Evolutionary conservation across 2,797 vertebrate species (phyloP), one percentile per base, ranked within the genome.

Genomic region (Artibeus lituratus): DNA sequence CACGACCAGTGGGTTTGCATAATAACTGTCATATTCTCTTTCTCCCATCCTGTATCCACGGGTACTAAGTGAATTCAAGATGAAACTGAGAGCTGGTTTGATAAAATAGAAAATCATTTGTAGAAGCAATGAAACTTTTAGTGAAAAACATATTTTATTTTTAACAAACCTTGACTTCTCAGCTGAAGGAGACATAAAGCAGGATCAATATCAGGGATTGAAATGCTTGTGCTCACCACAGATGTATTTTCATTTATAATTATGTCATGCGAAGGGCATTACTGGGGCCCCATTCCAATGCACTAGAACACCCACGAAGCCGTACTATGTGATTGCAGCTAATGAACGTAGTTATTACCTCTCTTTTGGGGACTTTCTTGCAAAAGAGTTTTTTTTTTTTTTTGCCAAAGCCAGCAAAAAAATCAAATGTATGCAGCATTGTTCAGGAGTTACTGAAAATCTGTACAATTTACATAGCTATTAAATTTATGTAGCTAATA

Each of bases 21-120:
- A 96, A 90, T 93, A 86, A 77, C 80, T 94, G 51, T 93, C 72
- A 93, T 92, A 73, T 96, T 94, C 96, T 93, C 78, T 90, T 95
- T 97, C 87, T 96, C 95, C 47, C 29, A 93, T n/a, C 18, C 91
- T 95, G 73, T 87, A 91, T 96, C 88, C 91, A 76, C 22, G 86
- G 93, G 42, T 95, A 86, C 74, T 96, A 94, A 97, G 90, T 49
- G 70, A 98, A 97, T 96, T 97, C 32, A 81, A 57, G 78, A 90
- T 82, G 47, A 95, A 97, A 82, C 67, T 94, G 94, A 92, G 73
- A 95, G 53, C 22, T 62, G 9, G 10, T 84, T 88, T 94, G 37
- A 96, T 94, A 95, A 97, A 97, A 97, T 0, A 62, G 93, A 97
- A 98, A 91, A 94, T 39, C 80, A 84, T 18, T 47, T 95, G 67